A percentile compares a stretch with the other conserved stretches of the same genome.
phyloP scores from a whole-genome alignment of 2,797 vertebrate species.

The Ceryle rudis region DNA sequence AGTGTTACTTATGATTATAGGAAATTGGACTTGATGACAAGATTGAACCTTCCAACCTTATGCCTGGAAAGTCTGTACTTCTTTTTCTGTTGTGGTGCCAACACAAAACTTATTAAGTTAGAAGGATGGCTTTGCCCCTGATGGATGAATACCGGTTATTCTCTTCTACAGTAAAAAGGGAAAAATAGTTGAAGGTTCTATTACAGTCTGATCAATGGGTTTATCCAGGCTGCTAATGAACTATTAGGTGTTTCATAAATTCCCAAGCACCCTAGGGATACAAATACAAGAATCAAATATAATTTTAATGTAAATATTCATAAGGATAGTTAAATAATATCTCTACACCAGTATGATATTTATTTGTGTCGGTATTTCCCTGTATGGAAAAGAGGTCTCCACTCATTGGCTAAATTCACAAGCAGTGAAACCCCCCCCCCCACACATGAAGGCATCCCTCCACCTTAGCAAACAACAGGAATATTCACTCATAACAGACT shows the following conservation, averaged over 20 bases:
- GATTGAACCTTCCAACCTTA: neutral
- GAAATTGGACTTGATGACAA: neutral
- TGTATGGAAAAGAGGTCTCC: neutral
- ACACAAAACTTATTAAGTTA: neutral
- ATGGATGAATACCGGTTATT: neutral
- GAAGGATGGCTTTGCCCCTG: neutral
- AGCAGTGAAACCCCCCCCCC: neutral
- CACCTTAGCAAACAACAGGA: neutral
- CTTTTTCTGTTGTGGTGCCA: neutral
- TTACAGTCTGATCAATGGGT: slow-evolving; percentile 7
- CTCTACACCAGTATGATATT: neutral
- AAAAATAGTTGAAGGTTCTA: neutral
- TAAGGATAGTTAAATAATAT: neutral
- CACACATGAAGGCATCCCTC: neutral
- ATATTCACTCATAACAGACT: neutral
- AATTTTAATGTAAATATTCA: slow-evolving; percentile 37
- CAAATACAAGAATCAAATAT: neutral
- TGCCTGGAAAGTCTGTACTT: neutral
- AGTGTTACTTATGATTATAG: neutral
- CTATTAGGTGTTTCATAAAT: slow-evolving; percentile 23
- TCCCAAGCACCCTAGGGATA: neutral
- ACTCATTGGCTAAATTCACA: neutral
- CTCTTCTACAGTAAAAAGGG: neutral
- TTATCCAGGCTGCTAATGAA: neutral
- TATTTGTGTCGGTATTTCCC: neutral